These are phyloP conservation scores for Galbula dea DNA, from an alignment of 2,113 vertebrate species.

Conservation along the genomic window DNA sequence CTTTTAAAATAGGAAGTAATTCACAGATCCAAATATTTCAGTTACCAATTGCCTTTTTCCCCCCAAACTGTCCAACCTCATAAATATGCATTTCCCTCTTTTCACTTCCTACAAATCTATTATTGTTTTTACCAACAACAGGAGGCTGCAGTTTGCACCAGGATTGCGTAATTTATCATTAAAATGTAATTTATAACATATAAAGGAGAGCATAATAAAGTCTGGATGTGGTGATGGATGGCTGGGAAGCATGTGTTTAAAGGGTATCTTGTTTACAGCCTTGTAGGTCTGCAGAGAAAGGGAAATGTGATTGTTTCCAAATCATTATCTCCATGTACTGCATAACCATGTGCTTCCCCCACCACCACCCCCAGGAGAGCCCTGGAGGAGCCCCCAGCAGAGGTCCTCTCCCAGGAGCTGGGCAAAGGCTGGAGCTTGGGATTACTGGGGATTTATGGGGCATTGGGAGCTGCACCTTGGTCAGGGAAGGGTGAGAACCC, in stretches of 20 bases:
- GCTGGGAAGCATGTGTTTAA: background rate
- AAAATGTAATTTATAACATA: constrained; percentile 64
- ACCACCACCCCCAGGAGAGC: background rate
- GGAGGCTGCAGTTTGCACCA: constrained; percentile 12
- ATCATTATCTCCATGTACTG: background rate
- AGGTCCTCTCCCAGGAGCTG: background rate
- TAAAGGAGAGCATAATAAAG: constrained; percentile 32
- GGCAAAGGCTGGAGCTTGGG: background rate
- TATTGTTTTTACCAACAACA: constrained; percentile 55
- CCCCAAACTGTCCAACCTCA: background rate
- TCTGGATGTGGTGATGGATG: constrained; percentile 51
- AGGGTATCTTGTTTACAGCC: constrained; percentile 39
- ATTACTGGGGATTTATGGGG: background rate
- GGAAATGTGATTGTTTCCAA: background rate
- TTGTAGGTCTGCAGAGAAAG: background rate
- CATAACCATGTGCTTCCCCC: rapidly evolving
- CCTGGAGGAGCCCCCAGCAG: background rate
- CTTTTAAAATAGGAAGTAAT: background rate
- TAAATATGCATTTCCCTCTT: constrained; percentile 61
- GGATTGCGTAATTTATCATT: constrained; percentile 55
- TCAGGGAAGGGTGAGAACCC: background rate
- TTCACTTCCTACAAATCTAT: constrained; percentile 33
- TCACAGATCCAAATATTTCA: constrained; percentile 46
- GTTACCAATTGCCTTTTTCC: constrained; percentile 8
- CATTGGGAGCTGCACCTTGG: background rate